These are phyloP conservation scores for Hydrozoanthus gracilis DNA, from an alignment of 92 coral and sea anemone genomes.

Conservation along the genomic window DNA sequence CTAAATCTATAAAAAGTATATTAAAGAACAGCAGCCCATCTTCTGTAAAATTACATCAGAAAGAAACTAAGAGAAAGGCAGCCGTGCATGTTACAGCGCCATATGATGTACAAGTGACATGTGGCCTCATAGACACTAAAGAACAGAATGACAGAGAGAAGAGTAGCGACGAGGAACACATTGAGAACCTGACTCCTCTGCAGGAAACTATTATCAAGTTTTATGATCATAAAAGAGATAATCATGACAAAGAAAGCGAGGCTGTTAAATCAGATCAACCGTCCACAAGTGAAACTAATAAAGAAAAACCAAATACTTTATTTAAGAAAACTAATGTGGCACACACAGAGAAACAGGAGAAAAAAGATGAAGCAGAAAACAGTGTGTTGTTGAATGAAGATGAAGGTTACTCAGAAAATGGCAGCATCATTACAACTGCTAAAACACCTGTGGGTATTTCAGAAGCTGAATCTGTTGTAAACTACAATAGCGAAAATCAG, in stretches of 20 bases:
- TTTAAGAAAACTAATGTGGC: not conserved
- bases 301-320: not conserved
- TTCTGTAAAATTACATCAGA: not conserved
- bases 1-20: conserved; percentile 4
- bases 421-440: not conserved
- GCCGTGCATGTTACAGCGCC: not conserved
- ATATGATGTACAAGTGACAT: conserved; percentile 33
- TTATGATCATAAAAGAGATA: conserved; percentile 34
- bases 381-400: not conserved
- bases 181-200: conserved; percentile 43
- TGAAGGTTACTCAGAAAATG: not conserved
- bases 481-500: not conserved
- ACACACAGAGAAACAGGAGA: not conserved
- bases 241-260: not conserved
- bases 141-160: not conserved
- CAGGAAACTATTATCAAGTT: conserved; percentile 39
- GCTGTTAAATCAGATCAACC: not conserved
- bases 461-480: not conserved
- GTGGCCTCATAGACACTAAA: not conserved
- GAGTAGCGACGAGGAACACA: conserved; percentile 23
- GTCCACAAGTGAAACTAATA: not conserved
- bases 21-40: conserved; percentile 25
- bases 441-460: not conserved
- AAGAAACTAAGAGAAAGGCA: not conserved
- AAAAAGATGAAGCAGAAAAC: not conserved